Percentiles rank a stretch among this genome's conserved stretches.
Conservation (phyloP, 2,888 invertebrate genomes). For the Iselma pallidipennis region DNA sequence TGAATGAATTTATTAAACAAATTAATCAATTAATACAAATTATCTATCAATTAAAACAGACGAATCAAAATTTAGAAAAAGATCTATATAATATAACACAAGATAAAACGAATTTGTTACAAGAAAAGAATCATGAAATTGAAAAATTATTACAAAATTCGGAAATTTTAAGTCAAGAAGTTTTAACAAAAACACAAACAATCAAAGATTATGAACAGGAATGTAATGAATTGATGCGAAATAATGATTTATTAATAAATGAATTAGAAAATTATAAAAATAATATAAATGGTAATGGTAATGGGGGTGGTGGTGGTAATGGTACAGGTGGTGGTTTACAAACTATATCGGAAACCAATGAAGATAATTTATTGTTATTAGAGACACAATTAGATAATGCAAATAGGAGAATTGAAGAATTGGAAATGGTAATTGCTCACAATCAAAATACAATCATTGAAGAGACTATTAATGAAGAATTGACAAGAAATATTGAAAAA, state of each 20-base stretch:
- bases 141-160: constrained; percentile 51
- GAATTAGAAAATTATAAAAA: constrained; percentile 68
- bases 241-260: constrained; percentile 70
- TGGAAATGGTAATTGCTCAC: constrained; percentile 50
- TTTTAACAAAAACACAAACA: constrained; percentile 47
- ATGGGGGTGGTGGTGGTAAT: background rate
- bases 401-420: constrained; percentile 50
- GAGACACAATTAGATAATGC: constrained; percentile 66
- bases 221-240: constrained; percentile 69
- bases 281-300: too few species aligned
- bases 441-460: background rate
- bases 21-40: constrained; percentile 62
- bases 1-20: constrained; percentile 50
- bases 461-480: background rate
- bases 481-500: constrained; percentile 23
- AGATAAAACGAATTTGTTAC: constrained; percentile 52
- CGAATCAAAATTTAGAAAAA: constrained; percentile 62
- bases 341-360: constrained; percentile 73
- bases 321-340: constrained; percentile 62
- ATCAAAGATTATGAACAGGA: constrained; percentile 62
- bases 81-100: constrained; percentile 62
- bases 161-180: constrained; percentile 50
- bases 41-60: constrained; percentile 62
- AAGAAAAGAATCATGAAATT: constrained; percentile 53
- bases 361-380: constrained; percentile 67